A percentile compares a stretch with the other conserved stretches of the same genome.
phyloP scores from a whole-genome alignment of 2,797 vertebrate species.

The Geotrypetes seraphini region DNA sequence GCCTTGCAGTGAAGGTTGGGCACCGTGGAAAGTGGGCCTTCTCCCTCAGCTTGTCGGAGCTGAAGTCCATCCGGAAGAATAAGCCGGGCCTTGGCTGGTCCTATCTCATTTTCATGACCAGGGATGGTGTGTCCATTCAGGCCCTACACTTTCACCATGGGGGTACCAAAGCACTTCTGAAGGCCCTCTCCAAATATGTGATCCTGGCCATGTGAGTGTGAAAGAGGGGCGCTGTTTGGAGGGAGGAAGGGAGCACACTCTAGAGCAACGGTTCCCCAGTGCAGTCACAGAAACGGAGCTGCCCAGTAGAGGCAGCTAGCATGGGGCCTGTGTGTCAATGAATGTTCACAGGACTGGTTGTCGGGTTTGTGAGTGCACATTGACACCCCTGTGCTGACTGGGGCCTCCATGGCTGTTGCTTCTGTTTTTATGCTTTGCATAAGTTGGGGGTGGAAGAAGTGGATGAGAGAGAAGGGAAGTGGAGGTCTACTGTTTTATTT shows the following conservation, averaged over 20 bases:
- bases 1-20: conserved; percentile 7
- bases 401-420: too few species aligned
- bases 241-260: not conserved
- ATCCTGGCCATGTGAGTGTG: conserved; percentile 72
- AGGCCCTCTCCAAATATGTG: conserved; percentile 70
- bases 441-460: too few species aligned
- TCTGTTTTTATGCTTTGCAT: too few species aligned
- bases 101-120: conserved; percentile 77
- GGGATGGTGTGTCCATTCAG: conserved; percentile 72
- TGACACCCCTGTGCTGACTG: rapidly evolving
- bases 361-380: too few species aligned
- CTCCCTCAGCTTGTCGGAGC: conserved; percentile 74
- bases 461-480: too few species aligned
- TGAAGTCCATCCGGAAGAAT: conserved; percentile 75
- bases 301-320: too few species aligned
- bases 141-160: conserved; percentile 82
- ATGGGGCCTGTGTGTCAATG: too few species aligned
- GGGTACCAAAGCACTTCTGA: conserved; percentile 72
- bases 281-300: too few species aligned
- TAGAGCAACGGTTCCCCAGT: not conserved
- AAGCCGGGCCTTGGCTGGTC: conserved; percentile 78
- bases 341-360: too few species aligned
- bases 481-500: too few species aligned
- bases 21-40: conserved; percentile 53
- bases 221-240: too few species aligned